Percentiles rank a stretch among this genome's conserved stretches.
Evolutionary conservation across 2,888 invertebrate species (phyloP).

Genomic region (Tenthredo scrophulariae): DNA sequence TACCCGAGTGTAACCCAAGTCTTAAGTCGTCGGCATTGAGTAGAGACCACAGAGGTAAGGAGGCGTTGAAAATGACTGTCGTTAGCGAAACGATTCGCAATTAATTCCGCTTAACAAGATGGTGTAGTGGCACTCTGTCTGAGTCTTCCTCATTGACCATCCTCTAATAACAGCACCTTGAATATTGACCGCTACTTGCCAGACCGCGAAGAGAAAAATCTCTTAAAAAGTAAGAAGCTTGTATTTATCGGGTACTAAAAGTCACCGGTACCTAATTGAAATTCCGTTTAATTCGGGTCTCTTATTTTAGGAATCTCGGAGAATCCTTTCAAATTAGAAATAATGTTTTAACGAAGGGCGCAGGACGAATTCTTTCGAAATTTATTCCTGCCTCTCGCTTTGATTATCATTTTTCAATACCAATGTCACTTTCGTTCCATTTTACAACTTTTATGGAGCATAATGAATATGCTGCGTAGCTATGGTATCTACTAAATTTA

Average conservation of each 20-base stretch:
- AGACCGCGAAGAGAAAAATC: background rate
- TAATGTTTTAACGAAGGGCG: background rate
- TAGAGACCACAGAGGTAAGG: constrained; percentile 63
- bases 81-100: constrained; percentile 71
- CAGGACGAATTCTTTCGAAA: background rate
- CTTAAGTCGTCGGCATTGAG: constrained; percentile 2
- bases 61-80: constrained; percentile 73
- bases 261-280: background rate
- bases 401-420: background rate
- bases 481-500: background rate
- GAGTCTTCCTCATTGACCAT: constrained; percentile 16
- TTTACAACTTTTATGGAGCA: background rate
- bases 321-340: background rate
- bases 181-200: constrained; percentile 14
- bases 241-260: background rate
- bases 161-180: background rate
- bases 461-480: constrained; percentile 7
- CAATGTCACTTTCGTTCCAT: background rate
- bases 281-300: background rate
- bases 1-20: background rate
- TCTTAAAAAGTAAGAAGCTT: constrained; percentile 10
- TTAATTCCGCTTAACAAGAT: constrained; percentile 72
- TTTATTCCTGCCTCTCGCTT: background rate
- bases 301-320: background rate
- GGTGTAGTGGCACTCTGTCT: background rate